phyloP scores from a whole-genome alignment of 2,797 vertebrate genomes.

The Cossypha dichroa region DNA sequence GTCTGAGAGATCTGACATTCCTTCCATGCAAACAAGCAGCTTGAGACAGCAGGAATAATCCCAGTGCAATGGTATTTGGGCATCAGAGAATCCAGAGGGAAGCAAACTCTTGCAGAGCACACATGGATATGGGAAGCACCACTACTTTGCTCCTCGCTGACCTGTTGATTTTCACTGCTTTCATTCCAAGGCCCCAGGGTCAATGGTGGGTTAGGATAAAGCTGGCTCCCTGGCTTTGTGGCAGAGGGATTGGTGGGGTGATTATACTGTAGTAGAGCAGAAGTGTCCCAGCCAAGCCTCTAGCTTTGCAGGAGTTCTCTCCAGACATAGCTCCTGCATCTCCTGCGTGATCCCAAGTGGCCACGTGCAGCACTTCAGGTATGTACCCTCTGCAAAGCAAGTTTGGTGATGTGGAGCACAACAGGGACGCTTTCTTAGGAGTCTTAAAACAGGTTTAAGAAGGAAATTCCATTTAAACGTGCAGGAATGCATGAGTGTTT shows the following conservation, averaged over 20 bases:
- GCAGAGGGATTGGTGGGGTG: not conserved
- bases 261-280: not conserved
- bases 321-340: not conserved
- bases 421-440: not conserved
- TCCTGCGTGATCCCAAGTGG: not conserved
- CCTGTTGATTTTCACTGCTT: not conserved
- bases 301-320: not conserved
- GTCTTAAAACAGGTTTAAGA: not conserved
- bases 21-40: not conserved
- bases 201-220: not conserved
- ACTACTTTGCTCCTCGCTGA: not conserved
- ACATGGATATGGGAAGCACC: fast-evolving
- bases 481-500: not conserved
- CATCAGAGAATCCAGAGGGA: not conserved
- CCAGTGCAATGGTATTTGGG: not conserved
- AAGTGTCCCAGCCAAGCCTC: not conserved
- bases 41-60: not conserved
- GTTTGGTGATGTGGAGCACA: not conserved
- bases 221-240: not conserved
- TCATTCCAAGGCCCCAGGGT: not conserved
- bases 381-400: not conserved
- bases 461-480: not conserved
- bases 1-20: not conserved
- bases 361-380: not conserved
- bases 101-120: not conserved